Evolutionary conservation across 2,113 vertebrate genomes (phyloP).

Genomic region (Laterallus jamaicensis): DNA sequence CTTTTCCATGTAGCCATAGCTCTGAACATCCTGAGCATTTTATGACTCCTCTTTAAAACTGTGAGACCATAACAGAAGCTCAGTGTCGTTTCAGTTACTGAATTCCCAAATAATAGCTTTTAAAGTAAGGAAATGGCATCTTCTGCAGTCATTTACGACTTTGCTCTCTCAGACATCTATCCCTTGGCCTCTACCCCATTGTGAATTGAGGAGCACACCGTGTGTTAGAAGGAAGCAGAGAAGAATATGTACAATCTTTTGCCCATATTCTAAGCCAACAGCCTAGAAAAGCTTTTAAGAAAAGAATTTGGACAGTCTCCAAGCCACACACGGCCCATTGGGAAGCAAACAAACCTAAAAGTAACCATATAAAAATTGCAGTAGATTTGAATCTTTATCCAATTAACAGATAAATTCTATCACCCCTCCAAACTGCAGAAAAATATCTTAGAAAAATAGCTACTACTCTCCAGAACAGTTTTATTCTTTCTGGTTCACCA

Average conservation of each 20-base stretch:
- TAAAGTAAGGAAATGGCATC: not conserved
- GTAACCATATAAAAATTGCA: slow-evolving; percentile 33
- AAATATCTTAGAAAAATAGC: not conserved
- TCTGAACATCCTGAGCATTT: not conserved
- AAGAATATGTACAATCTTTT: not conserved
- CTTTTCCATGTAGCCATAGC: not conserved
- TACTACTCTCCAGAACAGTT: not conserved
- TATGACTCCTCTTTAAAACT: not conserved
- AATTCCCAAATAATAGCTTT: not conserved
- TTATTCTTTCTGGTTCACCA: not conserved
- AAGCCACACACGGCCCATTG: not conserved
- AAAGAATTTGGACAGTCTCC: slow-evolving; percentile 16
- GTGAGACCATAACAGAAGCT: not conserved
- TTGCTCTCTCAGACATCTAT: not conserved
- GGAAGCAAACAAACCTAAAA: slow-evolving; percentile 32
- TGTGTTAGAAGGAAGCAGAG: not conserved
- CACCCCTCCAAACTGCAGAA: not conserved
- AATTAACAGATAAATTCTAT: slow-evolving; percentile 6
- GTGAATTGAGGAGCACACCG: rapidly evolving
- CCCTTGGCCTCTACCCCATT: not conserved
- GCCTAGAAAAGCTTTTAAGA: slow-evolving; percentile 2
- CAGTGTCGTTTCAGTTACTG: not conserved
- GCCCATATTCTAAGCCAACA: not conserved
- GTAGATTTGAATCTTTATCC: not conserved
- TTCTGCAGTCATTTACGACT: not conserved